Conservation (phyloP, 2,797 vertebrate species). For the Decapterus maruadsi region DNA sequence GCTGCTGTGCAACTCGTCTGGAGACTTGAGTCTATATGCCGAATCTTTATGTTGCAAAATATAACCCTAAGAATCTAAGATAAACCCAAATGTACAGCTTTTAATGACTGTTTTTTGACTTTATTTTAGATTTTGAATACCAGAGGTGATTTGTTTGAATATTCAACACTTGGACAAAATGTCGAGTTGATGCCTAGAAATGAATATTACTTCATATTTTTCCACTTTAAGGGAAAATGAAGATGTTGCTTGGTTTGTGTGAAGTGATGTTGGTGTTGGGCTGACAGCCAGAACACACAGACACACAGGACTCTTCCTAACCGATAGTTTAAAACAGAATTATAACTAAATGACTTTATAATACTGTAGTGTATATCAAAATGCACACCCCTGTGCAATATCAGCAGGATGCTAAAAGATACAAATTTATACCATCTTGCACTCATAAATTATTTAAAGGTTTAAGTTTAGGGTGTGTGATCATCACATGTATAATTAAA, state of each 20-base stretch:
- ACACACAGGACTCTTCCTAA: background rate
- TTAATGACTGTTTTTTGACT: background rate
- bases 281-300: background rate
- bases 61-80: conserved; percentile 14
- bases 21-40: conserved; percentile 46
- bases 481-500: background rate
- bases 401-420: background rate
- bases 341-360: background rate
- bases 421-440: background rate
- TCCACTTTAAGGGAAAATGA: background rate
- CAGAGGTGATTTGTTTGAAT: background rate
- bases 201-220: background rate
- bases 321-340: background rate
- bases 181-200: background rate
- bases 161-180: background rate
- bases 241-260: background rate
- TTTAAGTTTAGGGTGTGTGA: background rate
- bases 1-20: conserved; percentile 34
- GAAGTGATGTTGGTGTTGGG: background rate
- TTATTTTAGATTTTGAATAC: background rate
- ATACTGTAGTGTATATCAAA: background rate
- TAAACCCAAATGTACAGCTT: background rate
- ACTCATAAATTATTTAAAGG: background rate
- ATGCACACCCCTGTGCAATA: background rate
- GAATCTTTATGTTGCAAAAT: conserved; percentile 36